A percentile compares a stretch with the other conserved stretches of the same genome.
Conservation (phyloP, 2,113 vertebrate genomes). For the Ciconia boyciana region DNA sequence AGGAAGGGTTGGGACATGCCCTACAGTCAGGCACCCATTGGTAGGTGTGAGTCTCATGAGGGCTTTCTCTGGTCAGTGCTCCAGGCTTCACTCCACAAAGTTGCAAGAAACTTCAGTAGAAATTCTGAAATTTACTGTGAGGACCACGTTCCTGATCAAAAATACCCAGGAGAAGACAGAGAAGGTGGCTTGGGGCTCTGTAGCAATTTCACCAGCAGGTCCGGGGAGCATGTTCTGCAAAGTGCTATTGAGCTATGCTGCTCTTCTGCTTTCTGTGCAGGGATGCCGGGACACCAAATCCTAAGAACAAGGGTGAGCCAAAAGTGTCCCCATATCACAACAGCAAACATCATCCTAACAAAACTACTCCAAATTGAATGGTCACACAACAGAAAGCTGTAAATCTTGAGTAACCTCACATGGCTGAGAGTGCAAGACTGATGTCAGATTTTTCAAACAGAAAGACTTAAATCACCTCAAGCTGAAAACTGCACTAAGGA, state of each 20-base stretch:
- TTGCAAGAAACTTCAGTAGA: background rate
- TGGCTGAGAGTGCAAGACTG: background rate
- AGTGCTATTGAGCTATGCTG: background rate
- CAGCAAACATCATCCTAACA: background rate
- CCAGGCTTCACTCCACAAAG: background rate
- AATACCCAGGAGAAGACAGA: background rate
- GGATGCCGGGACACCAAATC: background rate
- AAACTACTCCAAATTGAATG: background rate
- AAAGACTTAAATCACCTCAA: background rate
- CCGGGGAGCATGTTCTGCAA: background rate
- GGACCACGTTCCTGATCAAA: background rate
- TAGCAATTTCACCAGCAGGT: rapidly evolving
- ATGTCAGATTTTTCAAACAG: background rate
- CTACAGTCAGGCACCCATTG: rapidly evolving
- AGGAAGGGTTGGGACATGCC: background rate
- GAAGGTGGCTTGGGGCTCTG: background rate
- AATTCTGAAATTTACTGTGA: background rate
- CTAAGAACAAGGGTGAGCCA: background rate
- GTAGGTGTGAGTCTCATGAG: rapidly evolving
- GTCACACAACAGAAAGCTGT: background rate
- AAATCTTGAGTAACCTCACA: background rate
- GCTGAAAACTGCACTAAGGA: background rate
- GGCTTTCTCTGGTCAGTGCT: background rate
- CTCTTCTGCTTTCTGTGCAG: background rate
- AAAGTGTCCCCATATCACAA: background rate